Evolutionary conservation across 2,797 vertebrate species (phyloP), one percentile per base, ranked within the genome.

Genomic region (Melanotaenia nigrans): DNA sequence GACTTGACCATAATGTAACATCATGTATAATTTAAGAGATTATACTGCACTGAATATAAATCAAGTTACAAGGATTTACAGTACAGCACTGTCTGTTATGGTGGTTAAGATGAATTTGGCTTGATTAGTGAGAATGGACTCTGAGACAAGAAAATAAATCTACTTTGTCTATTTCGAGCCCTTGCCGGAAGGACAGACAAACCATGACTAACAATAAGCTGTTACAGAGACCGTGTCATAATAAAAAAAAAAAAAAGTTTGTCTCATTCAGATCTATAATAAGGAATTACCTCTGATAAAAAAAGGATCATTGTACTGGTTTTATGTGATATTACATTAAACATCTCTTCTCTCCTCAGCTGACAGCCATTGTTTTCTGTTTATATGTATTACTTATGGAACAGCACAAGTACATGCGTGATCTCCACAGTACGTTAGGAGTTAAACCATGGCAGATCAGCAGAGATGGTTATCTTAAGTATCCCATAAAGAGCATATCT

Each of bases 311-410:
- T 6, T 5, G 4, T 3, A 30, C 42, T 25, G 10, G 38, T 79
- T 62, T 61, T 38, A 55, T 57, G 0, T 22, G 30, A 32, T n/a
- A 10, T 25, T 13, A 25, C n/a, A 5, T 1, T 14, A 53, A 55
- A 55, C 8, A 55, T 30, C 25, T 28, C 12, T 51, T 28, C 12
- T 5, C 16, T 89, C 82, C 77, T 67, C 10, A 32, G 1, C 57
- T 65, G 59, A 18, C 65, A 49, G 18, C 65, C 59, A 78, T 80
- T 82, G 79, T 84, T 54, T 72, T 33, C 32, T 1, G 59, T 85
- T 73, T 71, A 24, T 65, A 28, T 33, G 32, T 28, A 58, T 70
- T 67, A 40, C 42, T 71, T 65, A 51, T 22, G 11, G 30, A 71
- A 60, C 54, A 60, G 55, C 40, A 32, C 35, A n/a, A 40, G 33